Percentiles rank a stretch among this genome's conserved stretches.
phyloP scores from a whole-genome alignment of 2,797 vertebrate genomes.

The Astyanax mexicanus region DNA sequence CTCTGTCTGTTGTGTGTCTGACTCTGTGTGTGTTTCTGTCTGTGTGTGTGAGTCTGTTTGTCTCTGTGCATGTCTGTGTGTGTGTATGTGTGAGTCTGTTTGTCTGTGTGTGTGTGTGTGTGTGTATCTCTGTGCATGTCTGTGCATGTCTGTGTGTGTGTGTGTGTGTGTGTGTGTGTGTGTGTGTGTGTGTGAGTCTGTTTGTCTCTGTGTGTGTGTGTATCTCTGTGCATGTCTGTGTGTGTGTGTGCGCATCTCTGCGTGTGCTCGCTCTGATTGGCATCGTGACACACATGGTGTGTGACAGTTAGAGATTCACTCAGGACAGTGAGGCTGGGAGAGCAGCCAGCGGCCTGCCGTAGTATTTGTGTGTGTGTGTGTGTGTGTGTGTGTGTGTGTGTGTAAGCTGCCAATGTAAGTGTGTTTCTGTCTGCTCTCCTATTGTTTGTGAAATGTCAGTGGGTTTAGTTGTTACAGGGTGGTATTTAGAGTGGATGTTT shows the following conservation, averaged over 20 bases:
- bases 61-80: too few relatives aligned
- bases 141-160: too few relatives aligned
- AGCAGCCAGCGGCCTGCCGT: conserved; percentile 26
- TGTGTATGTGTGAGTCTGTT: too few relatives aligned
- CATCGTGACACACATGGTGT: conserved; percentile 38
- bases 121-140: too few relatives aligned
- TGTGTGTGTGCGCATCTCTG: background rate
- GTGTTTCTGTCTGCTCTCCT: background rate
- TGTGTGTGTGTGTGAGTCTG: too few relatives aligned
- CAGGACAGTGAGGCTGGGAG: conserved; percentile 20
- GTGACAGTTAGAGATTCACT: conserved; percentile 43
- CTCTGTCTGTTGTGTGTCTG: too few relatives aligned
- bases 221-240: too few relatives aligned
- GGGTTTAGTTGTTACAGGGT: background rate
- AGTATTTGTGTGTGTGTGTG: background rate
- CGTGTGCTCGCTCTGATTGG: conserved; percentile 43
- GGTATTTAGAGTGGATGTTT: background rate
- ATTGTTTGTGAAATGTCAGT: background rate
- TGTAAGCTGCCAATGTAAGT: background rate
- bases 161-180: too few relatives aligned
- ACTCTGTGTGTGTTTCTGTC: too few relatives aligned
- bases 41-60: too few relatives aligned
- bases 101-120: too few relatives aligned
- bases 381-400: conserved; percentile 9
- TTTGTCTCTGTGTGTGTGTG: too few relatives aligned